phyloP scores from a whole-genome alignment of 2,113 vertebrate species.

The Chaenocephalus aceratus region DNA sequence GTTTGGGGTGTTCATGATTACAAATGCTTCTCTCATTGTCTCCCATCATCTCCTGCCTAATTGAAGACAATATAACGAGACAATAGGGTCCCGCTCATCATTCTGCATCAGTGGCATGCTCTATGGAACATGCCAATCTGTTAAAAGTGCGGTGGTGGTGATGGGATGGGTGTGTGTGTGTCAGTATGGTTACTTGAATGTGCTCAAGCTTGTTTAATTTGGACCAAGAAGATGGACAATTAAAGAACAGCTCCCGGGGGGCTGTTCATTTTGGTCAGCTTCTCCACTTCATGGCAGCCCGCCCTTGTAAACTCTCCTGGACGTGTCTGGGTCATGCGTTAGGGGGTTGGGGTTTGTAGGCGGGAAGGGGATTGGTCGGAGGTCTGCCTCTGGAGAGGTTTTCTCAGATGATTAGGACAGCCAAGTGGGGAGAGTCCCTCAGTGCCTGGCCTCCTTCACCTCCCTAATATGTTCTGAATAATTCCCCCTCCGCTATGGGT shows the following conservation, averaged over 20 bases:
- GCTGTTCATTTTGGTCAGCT: conserved; percentile 78
- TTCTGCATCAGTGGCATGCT: conserved; percentile 73
- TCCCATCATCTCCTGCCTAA: conserved; percentile 80
- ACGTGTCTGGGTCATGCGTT: conserved; percentile 77
- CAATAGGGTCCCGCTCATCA: conserved; percentile 75
- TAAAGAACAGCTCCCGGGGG: conserved; percentile 72
- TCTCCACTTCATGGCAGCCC: conserved; percentile 64
- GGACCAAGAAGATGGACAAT: conserved; percentile 80
- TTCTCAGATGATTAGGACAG: conserved; percentile 78
- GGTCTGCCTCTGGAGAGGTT: conserved; percentile 65
- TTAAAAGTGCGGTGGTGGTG: conserved; percentile 49
- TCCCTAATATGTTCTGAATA: conserved; percentile 82
- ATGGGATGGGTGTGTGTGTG: conserved; percentile 18
- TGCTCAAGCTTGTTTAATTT: conserved; percentile 77
- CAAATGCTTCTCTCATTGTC: conserved; percentile 79
- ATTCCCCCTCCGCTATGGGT: conserved; percentile 69
- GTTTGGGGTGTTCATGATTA: conserved; percentile 79
- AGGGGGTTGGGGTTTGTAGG: conserved; percentile 46
- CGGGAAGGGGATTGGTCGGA: conserved; percentile 41
- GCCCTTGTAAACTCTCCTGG: conserved; percentile 72
- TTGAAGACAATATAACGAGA: conserved; percentile 81
- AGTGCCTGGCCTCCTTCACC: conserved; percentile 79
- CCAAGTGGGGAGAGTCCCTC: conserved; percentile 75
- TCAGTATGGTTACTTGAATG: conserved; percentile 56
- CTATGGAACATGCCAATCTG: conserved; percentile 74